These are phyloP conservation scores for Hemibagrus wyckioides DNA, from an alignment of 2,113 vertebrate genomes.

Conservation along the genomic window DNA sequence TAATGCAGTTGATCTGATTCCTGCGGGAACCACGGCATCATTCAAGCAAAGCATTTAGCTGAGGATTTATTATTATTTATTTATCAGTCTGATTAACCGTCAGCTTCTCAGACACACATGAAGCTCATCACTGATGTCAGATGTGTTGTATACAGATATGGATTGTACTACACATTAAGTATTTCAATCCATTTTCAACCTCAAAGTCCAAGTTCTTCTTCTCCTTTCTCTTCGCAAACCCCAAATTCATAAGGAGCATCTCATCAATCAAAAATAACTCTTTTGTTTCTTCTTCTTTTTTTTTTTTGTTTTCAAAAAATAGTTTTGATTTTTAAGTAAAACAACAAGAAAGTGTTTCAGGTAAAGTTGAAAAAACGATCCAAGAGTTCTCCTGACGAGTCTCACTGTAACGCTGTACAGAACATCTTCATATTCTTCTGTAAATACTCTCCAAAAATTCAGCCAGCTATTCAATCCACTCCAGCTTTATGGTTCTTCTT, in stretches of 20 bases:
- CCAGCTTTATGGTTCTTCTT: background rate
- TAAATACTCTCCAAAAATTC: background rate
- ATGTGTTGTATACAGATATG: background rate
- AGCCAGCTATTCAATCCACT: background rate
- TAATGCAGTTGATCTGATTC: background rate
- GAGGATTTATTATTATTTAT: no score
- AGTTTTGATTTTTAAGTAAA: background rate
- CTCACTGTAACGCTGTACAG: background rate
- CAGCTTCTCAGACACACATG: slow-evolving; percentile 9
- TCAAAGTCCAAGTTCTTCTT: background rate
- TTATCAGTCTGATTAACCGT: background rate
- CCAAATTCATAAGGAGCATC: background rate
- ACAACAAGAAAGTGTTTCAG: background rate
- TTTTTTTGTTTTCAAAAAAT: slow-evolving; percentile 20
- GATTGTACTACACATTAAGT: background rate
- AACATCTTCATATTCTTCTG: background rate
- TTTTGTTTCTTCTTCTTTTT: background rate
- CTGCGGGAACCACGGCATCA: background rate
- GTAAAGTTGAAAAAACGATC: background rate
- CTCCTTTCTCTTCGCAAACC: background rate
- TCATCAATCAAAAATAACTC: slow-evolving; percentile 13
- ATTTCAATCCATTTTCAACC: background rate
- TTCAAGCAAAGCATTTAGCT: background rate
- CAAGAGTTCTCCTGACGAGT: background rate
- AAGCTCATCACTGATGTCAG: background rate